Conservation (phyloP, 2,888 invertebrate species). For the Pegoplata infirma region DNA sequence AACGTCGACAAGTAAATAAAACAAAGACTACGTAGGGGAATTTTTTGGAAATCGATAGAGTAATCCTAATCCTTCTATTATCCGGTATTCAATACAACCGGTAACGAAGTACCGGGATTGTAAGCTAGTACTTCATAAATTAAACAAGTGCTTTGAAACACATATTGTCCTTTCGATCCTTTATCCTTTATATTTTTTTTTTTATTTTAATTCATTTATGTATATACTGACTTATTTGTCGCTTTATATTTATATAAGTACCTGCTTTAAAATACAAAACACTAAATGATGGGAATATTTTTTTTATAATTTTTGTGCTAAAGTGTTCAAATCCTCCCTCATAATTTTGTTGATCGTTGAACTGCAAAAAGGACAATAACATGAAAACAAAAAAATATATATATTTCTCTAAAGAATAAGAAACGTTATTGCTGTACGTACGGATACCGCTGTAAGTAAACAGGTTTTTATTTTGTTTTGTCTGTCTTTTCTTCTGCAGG, state of each 20-base stretch:
- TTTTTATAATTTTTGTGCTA: conserved; percentile 38
- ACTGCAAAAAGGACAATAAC: conserved; percentile 60
- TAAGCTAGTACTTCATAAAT: conserved; percentile 32
- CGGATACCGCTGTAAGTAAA: conserved; percentile 48
- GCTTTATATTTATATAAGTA: conserved; percentile 53
- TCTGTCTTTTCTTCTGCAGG: neutral
- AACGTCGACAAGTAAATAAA: too few relatives aligned
- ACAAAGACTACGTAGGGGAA: too few relatives aligned
- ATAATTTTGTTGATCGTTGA: conserved; percentile 39
- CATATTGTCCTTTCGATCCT: conserved; percentile 51
- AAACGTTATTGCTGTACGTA: conserved; percentile 49
- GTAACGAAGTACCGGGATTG: too few relatives aligned
- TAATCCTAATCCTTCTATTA: too few relatives aligned
- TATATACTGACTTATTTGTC: conserved; percentile 58
- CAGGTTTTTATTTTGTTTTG: conserved; percentile 38
- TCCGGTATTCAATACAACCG: too few relatives aligned
- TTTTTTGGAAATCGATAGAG: too few relatives aligned
- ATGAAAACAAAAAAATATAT: conserved; percentile 13
- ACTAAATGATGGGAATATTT: conserved; percentile 53
- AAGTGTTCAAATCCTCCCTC: conserved; percentile 54
- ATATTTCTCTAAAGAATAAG: conserved; percentile 34
- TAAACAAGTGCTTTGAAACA: conserved; percentile 36
- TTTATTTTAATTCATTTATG: conserved; percentile 41
- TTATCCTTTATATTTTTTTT: too few relatives aligned
- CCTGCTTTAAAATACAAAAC: conserved; percentile 34